Evolutionary conservation across 2,113 vertebrate genomes (phyloP).

Genomic region (Chrysochloris asiatica): DNA sequence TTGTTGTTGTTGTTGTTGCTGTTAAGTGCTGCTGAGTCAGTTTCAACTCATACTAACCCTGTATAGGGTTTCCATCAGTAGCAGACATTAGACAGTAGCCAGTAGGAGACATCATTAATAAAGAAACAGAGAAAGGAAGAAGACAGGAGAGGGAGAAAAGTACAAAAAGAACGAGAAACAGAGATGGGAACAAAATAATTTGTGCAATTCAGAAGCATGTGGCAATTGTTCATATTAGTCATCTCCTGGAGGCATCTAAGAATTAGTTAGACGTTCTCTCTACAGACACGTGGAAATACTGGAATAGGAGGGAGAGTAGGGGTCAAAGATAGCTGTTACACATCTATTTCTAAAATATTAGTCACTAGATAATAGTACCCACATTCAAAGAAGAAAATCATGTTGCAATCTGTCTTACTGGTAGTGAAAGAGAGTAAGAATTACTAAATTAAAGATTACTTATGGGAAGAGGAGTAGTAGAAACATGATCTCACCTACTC

Average conservation of each 20-base stretch:
- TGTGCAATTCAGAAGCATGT: background rate
- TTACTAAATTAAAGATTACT: background rate
- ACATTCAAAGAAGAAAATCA: background rate
- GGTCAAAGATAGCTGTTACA: background rate
- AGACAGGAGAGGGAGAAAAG: background rate
- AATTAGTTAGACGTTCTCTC: background rate
- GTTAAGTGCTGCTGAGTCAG: too few relatives aligned
- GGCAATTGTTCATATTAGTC: background rate
- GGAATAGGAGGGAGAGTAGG: background rate
- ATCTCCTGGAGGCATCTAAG: background rate
- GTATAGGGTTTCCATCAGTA: too few relatives aligned
- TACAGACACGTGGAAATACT: background rate
- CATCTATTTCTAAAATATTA: background rate
- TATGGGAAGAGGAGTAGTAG: background rate
- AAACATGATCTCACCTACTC: background rate
- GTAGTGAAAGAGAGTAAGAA: background rate
- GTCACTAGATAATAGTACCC: background rate
- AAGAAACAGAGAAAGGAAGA: background rate
- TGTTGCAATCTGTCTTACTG: background rate
- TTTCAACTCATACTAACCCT: too few relatives aligned
- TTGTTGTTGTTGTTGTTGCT: too few relatives aligned
- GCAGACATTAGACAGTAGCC: background rate
- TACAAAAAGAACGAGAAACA: too few relatives aligned
- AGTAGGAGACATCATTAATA: background rate
- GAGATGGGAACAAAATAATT: too few relatives aligned